These are phyloP conservation scores for Saxidomus purpurata DNA, from an alignment of 1,140 invertebrate species.

Conservation along the genomic window DNA sequence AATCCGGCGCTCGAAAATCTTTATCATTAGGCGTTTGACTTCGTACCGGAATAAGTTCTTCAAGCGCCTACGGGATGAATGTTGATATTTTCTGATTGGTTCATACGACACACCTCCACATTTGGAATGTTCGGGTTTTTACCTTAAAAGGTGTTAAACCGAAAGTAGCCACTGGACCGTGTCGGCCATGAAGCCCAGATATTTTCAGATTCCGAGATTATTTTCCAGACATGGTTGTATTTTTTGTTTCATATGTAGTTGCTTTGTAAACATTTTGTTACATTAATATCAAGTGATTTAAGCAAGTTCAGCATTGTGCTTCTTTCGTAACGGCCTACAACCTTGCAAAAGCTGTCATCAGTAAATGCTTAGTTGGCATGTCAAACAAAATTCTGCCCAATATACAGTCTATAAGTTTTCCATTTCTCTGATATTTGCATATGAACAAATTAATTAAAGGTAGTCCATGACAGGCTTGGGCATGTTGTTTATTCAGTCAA, in stretches of 20 bases:
- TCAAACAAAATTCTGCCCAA: no score
- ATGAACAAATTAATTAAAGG: no score
- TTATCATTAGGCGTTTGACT: not conserved
- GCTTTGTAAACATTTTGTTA: not conserved
- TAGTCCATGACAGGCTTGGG: no score
- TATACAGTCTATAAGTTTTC: no score
- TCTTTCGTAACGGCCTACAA: no score
- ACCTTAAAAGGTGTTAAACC: constrained; percentile 11
- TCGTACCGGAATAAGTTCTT: not conserved
- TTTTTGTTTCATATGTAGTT: not conserved
- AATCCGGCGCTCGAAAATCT: not conserved
- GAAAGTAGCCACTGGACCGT: not conserved
- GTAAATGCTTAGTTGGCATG: no score
- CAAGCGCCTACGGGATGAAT: not conserved
- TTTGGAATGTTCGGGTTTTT: not conserved
- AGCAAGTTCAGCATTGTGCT: no score
- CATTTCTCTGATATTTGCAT: no score
- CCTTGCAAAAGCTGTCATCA: no score
- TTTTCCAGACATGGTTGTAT: not conserved
- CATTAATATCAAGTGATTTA: no score
- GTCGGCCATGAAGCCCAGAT: not conserved
- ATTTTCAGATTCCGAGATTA: not conserved
- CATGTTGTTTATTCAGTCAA: no score
- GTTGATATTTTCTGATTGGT: constrained; percentile 40
- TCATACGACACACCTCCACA: constrained; percentile 29